phyloP scores from a whole-genome alignment of 2,113 vertebrate species.

The Alces alces region DNA sequence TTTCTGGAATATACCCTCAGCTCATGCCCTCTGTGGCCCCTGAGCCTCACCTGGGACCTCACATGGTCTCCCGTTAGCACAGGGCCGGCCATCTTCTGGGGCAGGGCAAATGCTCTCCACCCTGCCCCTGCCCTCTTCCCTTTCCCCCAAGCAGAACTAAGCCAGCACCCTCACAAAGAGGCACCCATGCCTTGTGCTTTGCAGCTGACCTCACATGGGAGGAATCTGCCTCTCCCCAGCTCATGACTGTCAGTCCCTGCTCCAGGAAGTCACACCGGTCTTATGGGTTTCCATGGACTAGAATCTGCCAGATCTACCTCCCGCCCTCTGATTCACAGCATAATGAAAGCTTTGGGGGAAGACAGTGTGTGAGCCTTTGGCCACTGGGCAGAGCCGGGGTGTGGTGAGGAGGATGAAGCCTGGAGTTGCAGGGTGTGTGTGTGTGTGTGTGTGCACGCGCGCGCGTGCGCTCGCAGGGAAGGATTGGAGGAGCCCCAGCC shows the following conservation, averaged over 20 bases:
- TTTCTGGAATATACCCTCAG: background rate
- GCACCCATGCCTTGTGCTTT: background rate
- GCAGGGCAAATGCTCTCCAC: background rate
- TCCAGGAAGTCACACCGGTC: constrained; percentile 56
- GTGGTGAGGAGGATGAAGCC: background rate
- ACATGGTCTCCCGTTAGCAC: fast-evolving
- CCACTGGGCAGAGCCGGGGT: background rate
- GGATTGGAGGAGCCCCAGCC: background rate
- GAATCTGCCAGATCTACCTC: constrained; percentile 49
- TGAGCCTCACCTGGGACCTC: background rate
- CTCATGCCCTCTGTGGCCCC: background rate
- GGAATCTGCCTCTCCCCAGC: background rate
- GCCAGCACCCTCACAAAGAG: background rate
- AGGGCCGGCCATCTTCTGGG: background rate
- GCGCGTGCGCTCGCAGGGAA: too few relatives aligned
- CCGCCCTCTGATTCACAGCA: constrained; percentile 62
- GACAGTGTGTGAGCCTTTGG: background rate
- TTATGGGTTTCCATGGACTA: constrained; percentile 31
- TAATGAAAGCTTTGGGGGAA: constrained; percentile 48
- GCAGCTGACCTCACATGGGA: constrained; percentile 45
- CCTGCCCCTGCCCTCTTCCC: fast-evolving
- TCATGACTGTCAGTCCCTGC: background rate
- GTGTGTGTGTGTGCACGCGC: background rate
- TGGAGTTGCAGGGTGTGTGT: too few relatives aligned
- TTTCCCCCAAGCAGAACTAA: background rate